Evolutionary conservation across 1,140 invertebrate species (phyloP).

Genomic region (Rhyzopertha dominica): DNA sequence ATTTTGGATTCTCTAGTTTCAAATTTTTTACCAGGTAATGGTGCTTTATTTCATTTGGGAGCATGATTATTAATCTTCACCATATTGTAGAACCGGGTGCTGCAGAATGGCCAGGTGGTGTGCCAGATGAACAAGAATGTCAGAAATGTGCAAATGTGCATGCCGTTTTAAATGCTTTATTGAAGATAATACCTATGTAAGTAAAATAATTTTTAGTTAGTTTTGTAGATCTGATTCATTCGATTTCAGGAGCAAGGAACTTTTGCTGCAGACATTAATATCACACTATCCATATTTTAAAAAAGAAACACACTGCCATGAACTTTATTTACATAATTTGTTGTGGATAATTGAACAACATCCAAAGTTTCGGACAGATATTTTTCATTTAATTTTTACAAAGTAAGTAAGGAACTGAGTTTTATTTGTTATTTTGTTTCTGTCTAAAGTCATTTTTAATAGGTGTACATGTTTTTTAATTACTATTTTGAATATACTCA

Average conservation of each 20-base stretch:
- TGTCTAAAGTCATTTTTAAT: slow-evolving; percentile 41
- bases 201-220: slow-evolving; percentile 32
- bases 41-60: slow-evolving; percentile 7
- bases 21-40: slow-evolving; percentile 52
- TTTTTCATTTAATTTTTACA: slow-evolving; percentile 62
- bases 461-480: too few species aligned
- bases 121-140: slow-evolving; percentile 46
- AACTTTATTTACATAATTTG: slow-evolving; percentile 61
- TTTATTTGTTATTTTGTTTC: slow-evolving; percentile 30
- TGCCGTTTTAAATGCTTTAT: slow-evolving; percentile 50
- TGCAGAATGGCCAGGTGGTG: slow-evolving; percentile 45
- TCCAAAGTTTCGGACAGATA: slow-evolving; percentile 52
- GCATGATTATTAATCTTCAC: slow-evolving; percentile 13
- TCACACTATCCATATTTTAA: slow-evolving; percentile 62
- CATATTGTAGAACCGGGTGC: slow-evolving; percentile 30
- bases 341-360: slow-evolving; percentile 60
- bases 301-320: slow-evolving; percentile 50
- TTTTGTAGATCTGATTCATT: slow-evolving; percentile 18
- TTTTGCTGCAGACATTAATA: slow-evolving; percentile 50
- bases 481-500: too few species aligned
- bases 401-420: slow-evolving; percentile 49
- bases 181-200: slow-evolving; percentile 61
- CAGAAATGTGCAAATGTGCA: slow-evolving; percentile 53
- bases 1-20: slow-evolving; percentile 54
- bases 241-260: slow-evolving; percentile 51